Base-by-base conservation (phyloP, 2,888 invertebrate genomes). In the Bembecia ichneumoniformis region DNA sequence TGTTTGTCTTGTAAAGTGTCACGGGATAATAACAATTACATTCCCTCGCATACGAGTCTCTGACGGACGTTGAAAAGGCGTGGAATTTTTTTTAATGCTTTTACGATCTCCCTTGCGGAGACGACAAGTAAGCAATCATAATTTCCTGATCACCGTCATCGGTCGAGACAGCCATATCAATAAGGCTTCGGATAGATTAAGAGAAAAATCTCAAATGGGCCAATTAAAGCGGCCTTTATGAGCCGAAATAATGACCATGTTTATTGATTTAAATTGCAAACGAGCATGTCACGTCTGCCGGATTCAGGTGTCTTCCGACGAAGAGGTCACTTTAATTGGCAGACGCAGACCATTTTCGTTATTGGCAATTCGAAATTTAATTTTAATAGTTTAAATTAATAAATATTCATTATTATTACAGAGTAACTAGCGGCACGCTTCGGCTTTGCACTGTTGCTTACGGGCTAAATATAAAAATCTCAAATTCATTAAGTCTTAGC, bases 251-350 rank as follows among this genome's bases (percentile, higher is more conserved):
- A 72, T 66, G 67, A 74, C 68, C 62, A 60, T 58, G 62, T 64
- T 68, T 66, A 70, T 70, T 67, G 64, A 75, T 77, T 80, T 77
- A 71, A 78, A 78, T 79, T 79, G 71, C 73, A 73, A 75, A 74
- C 61, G 55, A 71, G 60, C 48, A 55, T 60, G 65, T 69, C 67
- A 65, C 66, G 60, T 63, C 64, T 59, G 58, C 64, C 66, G 59
- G 68, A 62, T 68, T 63, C 60, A 60, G 63, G 47, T 49, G 49
- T 13, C 54, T 13, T 48, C 47, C 53, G 51, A 28, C 28, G 9
- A 49, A 47, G 49, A 49, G 46, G 51, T 55, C 57, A 51, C 59
- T 66, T 59, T 75, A 76, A 77, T 77, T 76, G 74, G 72, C 65
- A 64, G 63, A 63, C 59, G 63, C 68, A 66, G 66, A 59, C 60